Evolutionary conservation across 1,140 invertebrate genomes (phyloP).

Genomic region (Drosophila pseudoananassae): DNA sequence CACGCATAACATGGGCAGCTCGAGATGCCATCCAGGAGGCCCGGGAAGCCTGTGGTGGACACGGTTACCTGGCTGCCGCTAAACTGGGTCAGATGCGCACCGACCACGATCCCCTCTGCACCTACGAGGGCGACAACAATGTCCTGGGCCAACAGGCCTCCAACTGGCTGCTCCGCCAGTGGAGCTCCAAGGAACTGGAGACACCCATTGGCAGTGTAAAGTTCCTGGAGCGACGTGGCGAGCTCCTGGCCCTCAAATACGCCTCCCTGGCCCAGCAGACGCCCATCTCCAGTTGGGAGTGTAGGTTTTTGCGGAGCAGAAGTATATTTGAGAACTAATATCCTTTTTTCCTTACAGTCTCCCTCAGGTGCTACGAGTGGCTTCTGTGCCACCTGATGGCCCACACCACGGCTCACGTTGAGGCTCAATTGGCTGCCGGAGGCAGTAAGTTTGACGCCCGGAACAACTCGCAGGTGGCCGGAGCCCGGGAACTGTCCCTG

Average conservation of each 20-base stretch:
- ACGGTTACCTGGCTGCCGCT: constrained; percentile 88
- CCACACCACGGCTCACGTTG: constrained; percentile 88
- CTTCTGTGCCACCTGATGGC: constrained; percentile 91
- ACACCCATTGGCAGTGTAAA: constrained; percentile 88
- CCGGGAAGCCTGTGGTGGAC: constrained; percentile 93
- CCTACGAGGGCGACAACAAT: constrained; percentile 98
- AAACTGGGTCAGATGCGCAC: constrained; percentile 92
- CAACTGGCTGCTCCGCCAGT: constrained; percentile 93
- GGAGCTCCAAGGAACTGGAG: constrained; percentile 84
- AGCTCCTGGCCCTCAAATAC: constrained; percentile 86
- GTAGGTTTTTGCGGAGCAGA: constrained; percentile 84
- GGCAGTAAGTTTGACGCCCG: constrained; percentile 89
- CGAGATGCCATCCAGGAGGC: constrained; percentile 95
- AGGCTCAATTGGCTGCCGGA: constrained; percentile 85
- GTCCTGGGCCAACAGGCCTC: constrained; percentile 97
- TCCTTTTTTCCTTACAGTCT: constrained; percentile 85
- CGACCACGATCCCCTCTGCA: constrained; percentile 96
- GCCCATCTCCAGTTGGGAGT: constrained; percentile 84
- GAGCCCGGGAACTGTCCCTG: constrained; percentile 89
- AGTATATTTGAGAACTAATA: neutral
- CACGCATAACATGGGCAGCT: constrained; percentile 92
- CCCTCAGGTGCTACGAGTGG: constrained; percentile 92
- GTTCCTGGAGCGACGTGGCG: constrained; percentile 86
- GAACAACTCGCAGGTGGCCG: constrained; percentile 93
- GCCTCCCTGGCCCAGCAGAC: constrained; percentile 45